Base-by-base conservation (phyloP, 2,113 vertebrate genomes). In the Loxodonta africana region DNA sequence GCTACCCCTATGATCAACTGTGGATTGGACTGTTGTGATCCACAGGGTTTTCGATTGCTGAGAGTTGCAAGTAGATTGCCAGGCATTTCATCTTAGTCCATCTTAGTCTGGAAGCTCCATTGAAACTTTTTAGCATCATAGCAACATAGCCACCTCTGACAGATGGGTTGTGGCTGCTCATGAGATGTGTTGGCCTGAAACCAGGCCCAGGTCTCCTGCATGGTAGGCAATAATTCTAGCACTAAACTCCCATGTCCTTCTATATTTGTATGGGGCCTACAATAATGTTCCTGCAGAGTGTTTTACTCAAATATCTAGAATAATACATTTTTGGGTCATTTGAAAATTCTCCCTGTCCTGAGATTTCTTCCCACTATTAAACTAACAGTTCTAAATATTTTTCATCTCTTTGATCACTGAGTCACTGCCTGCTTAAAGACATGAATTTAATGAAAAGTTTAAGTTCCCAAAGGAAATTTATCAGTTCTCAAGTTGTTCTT, bases 331-430 rank as follows among this genome's bases (percentile, higher is more conserved):
- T 90, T 7, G 71, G 5, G 7, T 60, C 94, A 26, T 28, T 97
- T 76, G 21, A 69, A 96, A 97, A 95, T 90, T 67, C 74, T 63
- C 74, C 74, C 84, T 96, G 73, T 28, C 5, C 6, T 96, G 25
- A 91, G 83, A 96, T 65, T 90, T 69, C 53, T 97, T 91, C 65
- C 46, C 53, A 85, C 91, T 98, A 95, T 97, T 62, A 65, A 96
- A 95, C 65, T 89, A 94, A 97, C 96, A 88, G 69, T 97, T 88
- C 96, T 90, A 97, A 98, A 98, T 95, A 84, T 97, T 96, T 97
- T 97, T 98, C 94, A 88, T 96, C 63, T 97, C 51, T 98, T 96
- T 92, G 94, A 73, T 95, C 73, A 96, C 33, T 95, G 78, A 97
- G 91, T 92, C 73, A 97, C 87, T 15, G 97, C 63, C 57, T 95